A percentile compares a stretch with the other conserved stretches of the same genome.
Evolutionary conservation across 2,888 invertebrate species (phyloP).

Genomic region (Barypeithes pellucidus): DNA sequence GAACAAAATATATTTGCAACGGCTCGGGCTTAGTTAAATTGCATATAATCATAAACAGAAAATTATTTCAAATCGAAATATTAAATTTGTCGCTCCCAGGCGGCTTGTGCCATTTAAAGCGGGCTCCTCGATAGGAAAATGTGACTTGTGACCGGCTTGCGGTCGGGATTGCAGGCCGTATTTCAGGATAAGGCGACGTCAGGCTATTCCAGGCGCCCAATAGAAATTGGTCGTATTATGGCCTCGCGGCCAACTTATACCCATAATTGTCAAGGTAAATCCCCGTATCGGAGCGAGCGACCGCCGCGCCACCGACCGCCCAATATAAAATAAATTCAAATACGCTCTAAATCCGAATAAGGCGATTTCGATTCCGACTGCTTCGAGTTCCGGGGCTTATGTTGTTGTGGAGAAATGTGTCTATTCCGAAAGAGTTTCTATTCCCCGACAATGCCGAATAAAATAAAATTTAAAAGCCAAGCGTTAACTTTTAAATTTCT

Average conservation of each 20-base stretch:
- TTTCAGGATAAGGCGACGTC: conserved; percentile 62
- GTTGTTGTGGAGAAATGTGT: conserved; percentile 44
- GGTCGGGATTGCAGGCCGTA: conserved; percentile 58
- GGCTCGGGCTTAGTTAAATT: neutral
- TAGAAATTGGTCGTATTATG: conserved; percentile 51
- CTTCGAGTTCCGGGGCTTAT: conserved; percentile 34
- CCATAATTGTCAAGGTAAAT: conserved; percentile 59
- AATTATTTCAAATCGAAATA: neutral
- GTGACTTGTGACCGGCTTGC: conserved; percentile 60
- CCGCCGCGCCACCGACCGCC: conserved; percentile 14
- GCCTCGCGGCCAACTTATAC: conserved; percentile 53
- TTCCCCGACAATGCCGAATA: conserved; percentile 9
- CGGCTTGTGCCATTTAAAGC: conserved; percentile 36
- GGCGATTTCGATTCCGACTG: conserved; percentile 49
- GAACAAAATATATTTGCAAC: no score
- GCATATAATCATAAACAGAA: neutral
- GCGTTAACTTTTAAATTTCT: no score
- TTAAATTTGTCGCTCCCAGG: conserved; percentile 26
- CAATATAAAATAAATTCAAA: conserved; percentile 53
- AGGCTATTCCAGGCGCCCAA: conserved; percentile 59
- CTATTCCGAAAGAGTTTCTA: conserved; percentile 25
- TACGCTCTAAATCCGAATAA: conserved; percentile 47
- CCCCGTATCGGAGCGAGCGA: conserved; percentile 47
- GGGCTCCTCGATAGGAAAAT: conserved; percentile 43
- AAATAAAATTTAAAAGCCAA: conserved; percentile 5